Percentiles rank a stretch among this genome's conserved stretches.
Evolutionary conservation across 2,888 invertebrate genomes (phyloP).

Genomic region (Trachelus troglodyta): DNA sequence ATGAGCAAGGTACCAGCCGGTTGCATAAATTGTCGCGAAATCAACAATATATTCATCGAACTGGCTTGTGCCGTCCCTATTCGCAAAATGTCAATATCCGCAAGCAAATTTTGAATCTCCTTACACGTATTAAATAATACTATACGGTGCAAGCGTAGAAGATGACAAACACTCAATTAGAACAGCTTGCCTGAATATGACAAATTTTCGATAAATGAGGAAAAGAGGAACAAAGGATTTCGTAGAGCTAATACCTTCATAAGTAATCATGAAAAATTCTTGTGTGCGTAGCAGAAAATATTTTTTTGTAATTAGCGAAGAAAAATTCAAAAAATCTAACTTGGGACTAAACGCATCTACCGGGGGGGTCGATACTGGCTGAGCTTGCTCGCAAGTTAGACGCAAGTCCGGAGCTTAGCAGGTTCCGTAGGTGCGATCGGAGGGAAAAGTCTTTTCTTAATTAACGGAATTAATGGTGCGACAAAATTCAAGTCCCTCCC

Average conservation of each 20-base stretch:
- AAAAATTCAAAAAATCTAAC: no score
- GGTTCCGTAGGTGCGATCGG: neutral
- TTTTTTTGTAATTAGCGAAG: no score
- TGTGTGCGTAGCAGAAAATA: no score
- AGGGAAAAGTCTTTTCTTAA: slow-evolving; percentile 33
- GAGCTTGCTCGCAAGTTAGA: neutral
- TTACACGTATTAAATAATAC: neutral
- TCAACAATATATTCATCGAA: slow-evolving; percentile 58
- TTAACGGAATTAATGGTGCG: slow-evolving; percentile 54
- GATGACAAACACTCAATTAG: neutral
- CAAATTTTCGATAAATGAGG: no score
- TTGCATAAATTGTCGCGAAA: slow-evolving; percentile 53
- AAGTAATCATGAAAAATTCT: no score
- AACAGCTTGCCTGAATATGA: no score
- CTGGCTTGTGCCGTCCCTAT: slow-evolving; percentile 27
- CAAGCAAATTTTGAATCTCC: slow-evolving; percentile 28
- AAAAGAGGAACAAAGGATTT: neutral
- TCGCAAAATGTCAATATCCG: slow-evolving; percentile 45
- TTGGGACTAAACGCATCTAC: no score
- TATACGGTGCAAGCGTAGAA: neutral
- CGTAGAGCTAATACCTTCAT: neutral
- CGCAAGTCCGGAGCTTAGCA: neutral
- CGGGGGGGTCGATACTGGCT: neutral
- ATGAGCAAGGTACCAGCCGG: slow-evolving; percentile 41
- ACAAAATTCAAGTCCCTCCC: slow-evolving; percentile 4